Evolutionary conservation across 2,113 vertebrate species (phyloP).

Genomic region (Tautogolabrus adspersus): DNA sequence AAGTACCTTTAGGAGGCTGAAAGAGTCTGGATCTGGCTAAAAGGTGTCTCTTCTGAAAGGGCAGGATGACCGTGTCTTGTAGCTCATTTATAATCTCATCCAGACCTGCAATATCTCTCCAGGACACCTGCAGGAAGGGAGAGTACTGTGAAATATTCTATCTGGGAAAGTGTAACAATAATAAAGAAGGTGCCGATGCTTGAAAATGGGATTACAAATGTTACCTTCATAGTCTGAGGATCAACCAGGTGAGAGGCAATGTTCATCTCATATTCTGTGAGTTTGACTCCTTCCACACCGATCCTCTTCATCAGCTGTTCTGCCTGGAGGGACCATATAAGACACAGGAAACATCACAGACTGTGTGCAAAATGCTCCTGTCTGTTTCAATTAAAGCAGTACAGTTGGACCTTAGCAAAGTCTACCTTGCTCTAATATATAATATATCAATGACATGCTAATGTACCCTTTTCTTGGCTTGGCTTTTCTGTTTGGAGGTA

Average conservation of each 20-base stretch:
- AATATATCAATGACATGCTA: neutral
- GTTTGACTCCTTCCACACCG: constrained; percentile 83
- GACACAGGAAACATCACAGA: too few species aligned
- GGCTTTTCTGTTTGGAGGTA: constrained; percentile 82
- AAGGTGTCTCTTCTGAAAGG: constrained; percentile 85
- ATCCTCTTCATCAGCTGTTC: constrained; percentile 85
- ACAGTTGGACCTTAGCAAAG: neutral
- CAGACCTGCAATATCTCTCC: constrained; percentile 86
- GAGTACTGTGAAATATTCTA: neutral
- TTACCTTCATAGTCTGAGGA: constrained; percentile 84
- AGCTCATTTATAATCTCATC: constrained; percentile 84
- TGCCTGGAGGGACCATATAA: constrained; percentile 69
- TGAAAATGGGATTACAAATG: neutral
- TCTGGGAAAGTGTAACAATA: neutral
- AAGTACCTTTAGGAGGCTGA: constrained; percentile 85
- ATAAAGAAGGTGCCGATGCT: neutral
- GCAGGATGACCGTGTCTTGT: constrained; percentile 85
- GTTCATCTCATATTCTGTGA: constrained; percentile 87
- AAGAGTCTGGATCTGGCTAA: constrained; percentile 84
- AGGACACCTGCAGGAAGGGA: constrained; percentile 78
- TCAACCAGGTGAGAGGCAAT: constrained; percentile 85
- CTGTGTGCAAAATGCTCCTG: too few species aligned
- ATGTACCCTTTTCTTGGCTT: constrained; percentile 84
- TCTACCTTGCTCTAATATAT: neutral
- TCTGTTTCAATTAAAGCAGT: neutral